A percentile compares a stretch with the other conserved stretches of the same genome.
Conservation (phyloP, 2,888 invertebrate species). For the Bimastos eiseni region DNA sequence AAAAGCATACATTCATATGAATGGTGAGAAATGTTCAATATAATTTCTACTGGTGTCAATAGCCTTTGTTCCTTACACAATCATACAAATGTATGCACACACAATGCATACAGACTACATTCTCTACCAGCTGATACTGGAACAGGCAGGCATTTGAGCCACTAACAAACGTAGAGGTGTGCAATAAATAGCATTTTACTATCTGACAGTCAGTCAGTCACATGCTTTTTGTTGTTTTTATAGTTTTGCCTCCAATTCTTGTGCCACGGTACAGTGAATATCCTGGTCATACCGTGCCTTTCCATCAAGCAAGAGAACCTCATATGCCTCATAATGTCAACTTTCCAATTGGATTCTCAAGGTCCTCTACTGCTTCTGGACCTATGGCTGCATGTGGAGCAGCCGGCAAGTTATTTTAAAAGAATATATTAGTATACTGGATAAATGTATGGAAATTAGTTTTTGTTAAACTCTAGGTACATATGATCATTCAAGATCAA, state of each 20-base stretch:
- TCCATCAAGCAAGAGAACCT: constrained; percentile 80
- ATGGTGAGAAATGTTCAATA: too few species aligned
- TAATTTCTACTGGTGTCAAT: too few species aligned
- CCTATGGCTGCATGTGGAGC: constrained; percentile 30
- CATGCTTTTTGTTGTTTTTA: not conserved
- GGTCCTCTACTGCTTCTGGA: constrained; percentile 47
- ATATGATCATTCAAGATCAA: not conserved
- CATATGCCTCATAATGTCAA: constrained; percentile 84
- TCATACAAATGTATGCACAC: too few species aligned
- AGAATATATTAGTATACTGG: not conserved
- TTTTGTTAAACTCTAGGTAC: not conserved
- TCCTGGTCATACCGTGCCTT: constrained; percentile 69
- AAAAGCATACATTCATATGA: too few species aligned
- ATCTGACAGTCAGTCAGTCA: not conserved
- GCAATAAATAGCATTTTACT: not conserved
- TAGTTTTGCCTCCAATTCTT: constrained; percentile 90
- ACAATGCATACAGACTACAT: not conserved
- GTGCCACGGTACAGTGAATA: constrained; percentile 97
- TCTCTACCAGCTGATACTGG: not conserved
- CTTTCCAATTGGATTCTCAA: constrained; percentile 53
- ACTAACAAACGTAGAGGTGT: not conserved
- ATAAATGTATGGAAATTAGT: not conserved
- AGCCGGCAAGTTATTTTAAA: constrained; percentile 45
- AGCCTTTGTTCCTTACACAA: too few species aligned
- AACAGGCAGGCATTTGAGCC: not conserved